phyloP scores from a whole-genome alignment of 2,888 invertebrate species.

The Lottia gigantea region DNA sequence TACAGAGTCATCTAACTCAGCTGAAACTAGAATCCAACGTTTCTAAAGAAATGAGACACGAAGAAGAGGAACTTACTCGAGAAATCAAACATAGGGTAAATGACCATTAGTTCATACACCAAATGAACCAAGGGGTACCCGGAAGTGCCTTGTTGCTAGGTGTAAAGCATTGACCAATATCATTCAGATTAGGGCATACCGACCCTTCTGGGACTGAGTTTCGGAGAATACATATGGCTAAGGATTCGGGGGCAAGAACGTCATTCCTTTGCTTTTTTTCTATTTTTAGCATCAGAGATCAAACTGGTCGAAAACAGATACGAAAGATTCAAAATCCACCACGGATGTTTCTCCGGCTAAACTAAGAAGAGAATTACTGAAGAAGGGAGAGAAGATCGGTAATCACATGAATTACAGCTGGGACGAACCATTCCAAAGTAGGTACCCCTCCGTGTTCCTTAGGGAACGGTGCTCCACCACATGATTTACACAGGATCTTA shows the following conservation, averaged over 20 bases:
- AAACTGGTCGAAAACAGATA: slow-evolving; percentile 24
- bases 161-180: too few species aligned
- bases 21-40: slow-evolving; percentile 24
- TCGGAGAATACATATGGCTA: too few species aligned
- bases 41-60: slow-evolving; percentile 22
- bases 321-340: slow-evolving; percentile 20
- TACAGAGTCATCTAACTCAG: neutral
- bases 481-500: too few species aligned
- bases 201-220: too few species aligned
- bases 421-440: slow-evolving; percentile 18
- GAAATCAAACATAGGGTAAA: slow-evolving; percentile 18
- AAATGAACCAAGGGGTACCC: too few species aligned
- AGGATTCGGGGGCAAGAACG: too few species aligned
- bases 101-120: neutral
- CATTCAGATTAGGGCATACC: too few species aligned
- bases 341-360: slow-evolving; percentile 21
- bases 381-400: slow-evolving; percentile 14
- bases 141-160: too few species aligned
- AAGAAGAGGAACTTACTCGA: slow-evolving; percentile 25
- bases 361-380: slow-evolving; percentile 23
- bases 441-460: neutral
- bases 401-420: slow-evolving; percentile 29
- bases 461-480: too few species aligned
- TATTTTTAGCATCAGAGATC: slow-evolving; percentile 20
- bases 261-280: too few species aligned